Base-by-base conservation (phyloP, 1,140 invertebrate species). In the Nylanderia fulva region DNA sequence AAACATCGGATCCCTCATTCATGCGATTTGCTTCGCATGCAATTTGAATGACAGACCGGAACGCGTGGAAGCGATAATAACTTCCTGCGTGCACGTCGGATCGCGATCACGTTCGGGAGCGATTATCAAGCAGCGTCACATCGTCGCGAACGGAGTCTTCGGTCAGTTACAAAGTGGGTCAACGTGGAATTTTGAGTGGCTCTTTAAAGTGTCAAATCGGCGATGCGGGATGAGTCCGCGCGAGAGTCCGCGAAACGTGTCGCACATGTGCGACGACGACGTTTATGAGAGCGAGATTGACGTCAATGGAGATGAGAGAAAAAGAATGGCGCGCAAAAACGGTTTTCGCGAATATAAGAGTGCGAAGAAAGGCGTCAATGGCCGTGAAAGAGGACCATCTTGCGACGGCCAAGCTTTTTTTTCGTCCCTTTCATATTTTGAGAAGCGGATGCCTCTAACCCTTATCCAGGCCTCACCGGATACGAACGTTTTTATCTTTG, bases 101-200 rank as follows among this genome's bases (percentile, higher is more conserved):
- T 52, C 29, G 52, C 24, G 27, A 85, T 76, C 60, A 39, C 60
- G 42, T 84, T 52, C 58, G 36, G 39, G 15, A 52, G 24, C 66
- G 33, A 52, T 76, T 84, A 72, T 72, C 71, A 52, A 18, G 45
- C 39, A 39, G 56, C 39, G 11, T 77, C 39, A 24, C 48, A n/a
- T n/a, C 15, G 66, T 74, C 54, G 66, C 66, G 33, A 29, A 27
- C 29, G 33, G 48, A 2, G 1, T 0, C n/a, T 66, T 72, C 18
- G 77, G 24, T 71, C 69, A 21, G 27, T 21, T 29, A 45, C 13
- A 15, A 88, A 85, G n/a, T 85, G 45, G 86, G 84, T 83, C 71
- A 83, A 27, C 56, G 61, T 58, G 42, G 29, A 84, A 74, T 86
- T 89, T 88, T 66, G 66, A 88, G 88, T 69, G 66, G 42, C 64